Conservation (phyloP, 2,113 vertebrate genomes). For the Osmerus mordax region DNA sequence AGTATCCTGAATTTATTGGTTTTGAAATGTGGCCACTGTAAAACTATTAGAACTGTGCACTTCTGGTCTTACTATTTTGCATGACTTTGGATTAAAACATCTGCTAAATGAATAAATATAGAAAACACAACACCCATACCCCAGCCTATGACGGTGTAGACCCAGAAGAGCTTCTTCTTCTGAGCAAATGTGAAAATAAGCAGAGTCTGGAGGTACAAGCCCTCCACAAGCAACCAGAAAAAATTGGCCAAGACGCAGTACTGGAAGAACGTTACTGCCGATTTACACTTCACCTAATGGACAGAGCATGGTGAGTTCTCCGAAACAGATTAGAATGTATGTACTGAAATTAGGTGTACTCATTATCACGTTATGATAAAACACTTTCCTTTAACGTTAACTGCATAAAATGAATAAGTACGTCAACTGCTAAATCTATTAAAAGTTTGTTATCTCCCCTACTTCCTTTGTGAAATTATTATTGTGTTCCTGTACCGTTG, state of each 20-base stretch:
- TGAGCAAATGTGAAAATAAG: constrained; percentile 81
- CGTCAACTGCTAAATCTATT: no score
- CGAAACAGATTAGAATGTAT: background rate
- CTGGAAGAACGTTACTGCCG: constrained; percentile 78
- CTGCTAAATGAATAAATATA: background rate
- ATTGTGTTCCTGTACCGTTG: constrained; percentile 51
- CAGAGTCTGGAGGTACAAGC: constrained; percentile 80
- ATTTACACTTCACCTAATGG: constrained; percentile 76
- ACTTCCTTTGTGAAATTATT: background rate
- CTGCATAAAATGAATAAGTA: background rate
- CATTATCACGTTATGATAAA: background rate
- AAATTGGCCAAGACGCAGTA: constrained; percentile 84
- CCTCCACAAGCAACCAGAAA: constrained; percentile 84
- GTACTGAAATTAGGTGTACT: no score
- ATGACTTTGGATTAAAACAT: no score
- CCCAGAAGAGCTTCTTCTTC: constrained; percentile 79
- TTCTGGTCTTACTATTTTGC: no score
- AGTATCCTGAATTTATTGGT: no score
- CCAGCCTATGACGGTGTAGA: constrained; percentile 81
- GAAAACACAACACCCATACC: constrained; percentile 52
- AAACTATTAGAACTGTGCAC: no score
- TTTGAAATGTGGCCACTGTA: no score
- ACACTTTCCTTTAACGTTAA: background rate
- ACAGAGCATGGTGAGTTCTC: background rate
- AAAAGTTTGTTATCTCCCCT: no score